These are phyloP conservation scores for Lordiphosa stackelbergi DNA, from an alignment of 1,140 invertebrate genomes.

Conservation along the genomic window DNA sequence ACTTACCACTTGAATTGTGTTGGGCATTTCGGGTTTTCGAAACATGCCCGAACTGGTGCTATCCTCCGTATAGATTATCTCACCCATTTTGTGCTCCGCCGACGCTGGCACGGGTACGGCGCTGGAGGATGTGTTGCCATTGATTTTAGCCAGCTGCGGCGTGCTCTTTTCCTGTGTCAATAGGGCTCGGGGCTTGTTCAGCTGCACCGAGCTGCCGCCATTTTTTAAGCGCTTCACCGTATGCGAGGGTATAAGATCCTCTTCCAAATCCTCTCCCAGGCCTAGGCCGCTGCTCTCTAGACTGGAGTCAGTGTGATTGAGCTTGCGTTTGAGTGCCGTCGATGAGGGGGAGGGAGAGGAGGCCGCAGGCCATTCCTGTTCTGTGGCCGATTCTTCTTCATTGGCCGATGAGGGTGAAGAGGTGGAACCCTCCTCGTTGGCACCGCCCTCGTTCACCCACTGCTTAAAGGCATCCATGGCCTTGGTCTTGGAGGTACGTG, in stretches of 20 bases:
- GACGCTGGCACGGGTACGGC: constrained; percentile 5
- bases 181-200: constrained; percentile 53
- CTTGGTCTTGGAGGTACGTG: constrained; percentile 87
- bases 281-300: constrained; percentile 51
- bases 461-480: constrained; percentile 90
- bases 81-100: constrained; percentile 57
- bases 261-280: constrained; percentile 68
- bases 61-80: constrained; percentile 74
- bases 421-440: constrained; percentile 39
- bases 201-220: constrained; percentile 69
- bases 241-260: constrained; percentile 67
- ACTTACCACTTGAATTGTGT: constrained; percentile 50
- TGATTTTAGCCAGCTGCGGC: constrained; percentile 40
- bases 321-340: constrained; percentile 63
- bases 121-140: constrained; percentile 43
- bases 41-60: constrained; percentile 67
- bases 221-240: constrained; percentile 75
- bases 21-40: constrained; percentile 67
- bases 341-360: constrained; percentile 15
- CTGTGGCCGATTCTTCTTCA: constrained; percentile 51
- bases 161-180: constrained; percentile 11
- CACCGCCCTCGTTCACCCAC: constrained; percentile 78
- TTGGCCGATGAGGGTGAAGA: constrained; percentile 59
- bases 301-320: constrained; percentile 65
- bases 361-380: constrained; percentile 57